Conservation (phyloP, 2,888 invertebrate species). For the Gisinianus flammeolus region DNA sequence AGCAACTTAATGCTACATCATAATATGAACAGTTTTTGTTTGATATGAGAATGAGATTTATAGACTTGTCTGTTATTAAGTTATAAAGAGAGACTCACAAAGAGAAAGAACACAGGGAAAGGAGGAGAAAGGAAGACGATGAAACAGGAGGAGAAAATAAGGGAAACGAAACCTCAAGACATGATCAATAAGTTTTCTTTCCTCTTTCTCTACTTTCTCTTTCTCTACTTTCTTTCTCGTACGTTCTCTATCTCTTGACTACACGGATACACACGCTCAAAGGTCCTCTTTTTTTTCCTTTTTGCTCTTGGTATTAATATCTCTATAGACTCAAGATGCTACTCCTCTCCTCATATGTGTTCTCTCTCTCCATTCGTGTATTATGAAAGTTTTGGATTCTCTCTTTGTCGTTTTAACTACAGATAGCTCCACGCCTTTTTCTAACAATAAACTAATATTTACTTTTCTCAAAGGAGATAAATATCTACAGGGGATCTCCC, state of each 20-base stretch:
- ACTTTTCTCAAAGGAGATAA: too few relatives aligned
- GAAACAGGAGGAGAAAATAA: neutral
- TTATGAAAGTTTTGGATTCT: neutral
- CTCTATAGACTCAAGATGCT: neutral
- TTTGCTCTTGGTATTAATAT: neutral
- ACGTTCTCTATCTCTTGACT: slow-evolving; percentile 1
- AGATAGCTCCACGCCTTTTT: neutral
- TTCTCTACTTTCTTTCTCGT: neutral
- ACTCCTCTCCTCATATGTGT: neutral
- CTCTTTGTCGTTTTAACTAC: neutral
- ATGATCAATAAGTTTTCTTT: slow-evolving; percentile 1
- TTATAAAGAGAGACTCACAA: too few relatives aligned
- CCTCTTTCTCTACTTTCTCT: neutral
- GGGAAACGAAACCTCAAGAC: neutral
- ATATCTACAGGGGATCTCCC: too few relatives aligned
- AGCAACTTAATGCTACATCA: too few relatives aligned
- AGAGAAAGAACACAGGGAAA: neutral
- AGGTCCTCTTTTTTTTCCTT: neutral
- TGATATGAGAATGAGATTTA: too few relatives aligned
- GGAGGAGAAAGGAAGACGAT: neutral
- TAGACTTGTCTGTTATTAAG: too few relatives aligned
- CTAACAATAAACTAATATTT: too few relatives aligned
- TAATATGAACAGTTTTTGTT: too few relatives aligned
- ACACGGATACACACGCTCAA: neutral
- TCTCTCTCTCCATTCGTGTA: neutral